Evolutionary conservation across 2,888 invertebrate genomes (phyloP).

Genomic region (Sarcophaga carnaria): DNA sequence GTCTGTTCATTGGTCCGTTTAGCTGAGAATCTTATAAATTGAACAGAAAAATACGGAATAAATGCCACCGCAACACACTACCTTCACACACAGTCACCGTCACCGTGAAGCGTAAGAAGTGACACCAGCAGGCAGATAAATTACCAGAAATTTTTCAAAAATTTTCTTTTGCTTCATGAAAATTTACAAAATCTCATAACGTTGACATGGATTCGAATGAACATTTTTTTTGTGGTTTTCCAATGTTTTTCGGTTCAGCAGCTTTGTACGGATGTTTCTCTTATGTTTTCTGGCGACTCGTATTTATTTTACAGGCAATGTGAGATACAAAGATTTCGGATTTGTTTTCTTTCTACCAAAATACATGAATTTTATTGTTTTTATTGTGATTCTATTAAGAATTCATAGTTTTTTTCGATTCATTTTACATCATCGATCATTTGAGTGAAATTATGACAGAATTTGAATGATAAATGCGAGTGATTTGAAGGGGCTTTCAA

Average conservation of each 20-base stretch:
- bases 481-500: conserved; percentile 60
- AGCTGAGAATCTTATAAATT: too few species aligned
- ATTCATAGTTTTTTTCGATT: conserved; percentile 33
- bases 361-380: not conserved
- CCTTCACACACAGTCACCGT: not conserved
- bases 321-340: not conserved
- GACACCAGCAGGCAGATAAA: conserved; percentile 59
- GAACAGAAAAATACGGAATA: not conserved
- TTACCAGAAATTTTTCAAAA: conserved; percentile 40
- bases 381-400: not conserved
- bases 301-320: too few species aligned
- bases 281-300: not conserved
- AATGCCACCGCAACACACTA: not conserved
- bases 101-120: conserved; percentile 35
- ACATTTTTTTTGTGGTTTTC: not conserved
- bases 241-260: conserved; percentile 15
- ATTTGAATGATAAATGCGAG: conserved; percentile 58
- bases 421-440: conserved; percentile 63
- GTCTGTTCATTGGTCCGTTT: too few species aligned
- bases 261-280: conserved; percentile 33
- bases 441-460: conserved; percentile 65
- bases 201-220: too few species aligned
- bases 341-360: not conserved
- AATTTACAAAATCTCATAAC: too few species aligned
- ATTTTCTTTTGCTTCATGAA: not conserved